Percentiles rank a stretch among this genome's conserved stretches.
Evolutionary conservation across 1,140 invertebrate species (phyloP).

Genomic region (Nephila pilipes): DNA sequence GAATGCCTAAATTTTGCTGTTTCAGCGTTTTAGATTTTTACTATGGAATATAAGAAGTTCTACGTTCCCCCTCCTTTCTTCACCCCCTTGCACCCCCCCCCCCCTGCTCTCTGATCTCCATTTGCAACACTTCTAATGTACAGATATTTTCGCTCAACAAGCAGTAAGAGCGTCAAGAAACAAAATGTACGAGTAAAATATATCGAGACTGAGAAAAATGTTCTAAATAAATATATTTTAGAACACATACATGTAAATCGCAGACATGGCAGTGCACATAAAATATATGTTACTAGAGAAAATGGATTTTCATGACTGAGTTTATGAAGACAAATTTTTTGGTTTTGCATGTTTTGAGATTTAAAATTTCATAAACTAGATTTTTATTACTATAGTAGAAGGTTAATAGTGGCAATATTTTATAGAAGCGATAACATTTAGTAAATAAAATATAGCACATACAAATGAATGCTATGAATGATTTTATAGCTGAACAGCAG

Average conservation of each 20-base stretch:
- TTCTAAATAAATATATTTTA: not conserved
- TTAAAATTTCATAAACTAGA: no score
- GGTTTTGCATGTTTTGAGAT: no score
- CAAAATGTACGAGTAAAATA: not conserved
- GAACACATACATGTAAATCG: not conserved
- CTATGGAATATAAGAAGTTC: constrained; percentile 26
- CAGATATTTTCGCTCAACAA: constrained; percentile 19
- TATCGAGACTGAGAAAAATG: not conserved
- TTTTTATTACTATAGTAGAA: no score
- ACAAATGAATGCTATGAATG: no score
- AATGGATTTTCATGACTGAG: not conserved
- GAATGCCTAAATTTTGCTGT: constrained; percentile 59
- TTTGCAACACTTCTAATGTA: constrained; percentile 30
- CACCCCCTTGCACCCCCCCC: not conserved
- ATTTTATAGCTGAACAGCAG: no score
- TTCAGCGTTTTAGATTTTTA: constrained; percentile 66
- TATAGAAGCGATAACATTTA: no score
- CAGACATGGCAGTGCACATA: not conserved
- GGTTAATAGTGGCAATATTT: no score
- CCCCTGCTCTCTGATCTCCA: not conserved
- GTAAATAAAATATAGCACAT: no score
- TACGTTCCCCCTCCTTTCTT: not conserved
- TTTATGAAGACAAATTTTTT: no score
- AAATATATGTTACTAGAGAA: not conserved
- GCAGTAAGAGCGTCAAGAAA: not conserved